phyloP scores from a whole-genome alignment of 2,888 invertebrate genomes.

The Sarcophaga caerulescens region DNA sequence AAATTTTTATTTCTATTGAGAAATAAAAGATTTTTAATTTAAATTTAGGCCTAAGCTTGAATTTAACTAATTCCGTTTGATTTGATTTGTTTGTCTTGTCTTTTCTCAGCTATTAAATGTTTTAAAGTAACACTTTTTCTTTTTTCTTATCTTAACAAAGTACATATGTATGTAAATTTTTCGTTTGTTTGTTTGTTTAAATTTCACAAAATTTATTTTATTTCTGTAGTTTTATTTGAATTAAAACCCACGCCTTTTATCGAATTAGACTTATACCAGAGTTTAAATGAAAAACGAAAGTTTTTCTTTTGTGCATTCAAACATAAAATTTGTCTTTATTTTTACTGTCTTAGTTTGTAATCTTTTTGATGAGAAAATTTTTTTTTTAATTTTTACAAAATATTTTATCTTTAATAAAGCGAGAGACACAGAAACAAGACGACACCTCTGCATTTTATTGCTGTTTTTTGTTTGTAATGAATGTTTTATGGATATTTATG shows the following conservation, averaged over 20 bases:
- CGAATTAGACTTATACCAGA: not conserved
- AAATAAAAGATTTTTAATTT: too few species aligned
- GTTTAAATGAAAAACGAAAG: constrained; percentile 64
- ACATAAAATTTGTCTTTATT: constrained; percentile 65
- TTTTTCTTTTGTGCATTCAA: constrained; percentile 54
- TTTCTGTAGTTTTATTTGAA: constrained; percentile 14
- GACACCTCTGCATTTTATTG: constrained; percentile 68
- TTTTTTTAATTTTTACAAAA: constrained; percentile 43
- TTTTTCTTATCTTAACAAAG: not conserved
- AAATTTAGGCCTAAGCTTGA: too few species aligned
- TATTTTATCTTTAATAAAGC: constrained; percentile 40
- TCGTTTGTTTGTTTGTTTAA: not conserved
- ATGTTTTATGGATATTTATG: not conserved
- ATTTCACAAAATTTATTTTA: constrained; percentile 5
- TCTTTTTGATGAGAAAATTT: constrained; percentile 16
- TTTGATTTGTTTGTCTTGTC: too few species aligned
- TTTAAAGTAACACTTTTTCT: too few species aligned
- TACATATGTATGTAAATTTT: not conserved
- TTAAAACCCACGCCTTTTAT: constrained; percentile 33
- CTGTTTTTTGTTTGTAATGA: constrained; percentile 42
- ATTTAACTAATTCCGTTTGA: too few species aligned
- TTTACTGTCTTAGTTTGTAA: constrained; percentile 32
- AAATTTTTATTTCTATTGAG: too few species aligned
- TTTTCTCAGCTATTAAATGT: too few species aligned
- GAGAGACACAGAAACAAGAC: not conserved